phyloP scores from a whole-genome alignment of 2,797 vertebrate species.

The Pseudomugil gertrudae region DNA sequence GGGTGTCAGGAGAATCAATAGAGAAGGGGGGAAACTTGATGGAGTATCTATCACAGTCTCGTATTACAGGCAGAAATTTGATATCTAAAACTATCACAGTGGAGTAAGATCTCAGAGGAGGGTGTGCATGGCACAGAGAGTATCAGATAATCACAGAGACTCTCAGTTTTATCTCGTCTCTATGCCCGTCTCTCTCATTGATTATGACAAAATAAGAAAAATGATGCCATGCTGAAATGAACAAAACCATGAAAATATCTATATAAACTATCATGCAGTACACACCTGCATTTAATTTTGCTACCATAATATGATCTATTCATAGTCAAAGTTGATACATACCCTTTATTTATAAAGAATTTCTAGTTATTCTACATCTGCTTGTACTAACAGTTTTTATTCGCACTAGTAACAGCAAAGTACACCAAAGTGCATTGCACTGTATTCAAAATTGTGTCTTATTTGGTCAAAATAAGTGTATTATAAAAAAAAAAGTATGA shows the following conservation, averaged over 20 bases:
- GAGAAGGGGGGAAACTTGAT: slow-evolving; percentile 38
- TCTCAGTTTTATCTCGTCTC: slow-evolving; percentile 17
- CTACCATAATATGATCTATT: neutral
- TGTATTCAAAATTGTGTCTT: no score
- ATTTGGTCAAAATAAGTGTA: neutral
- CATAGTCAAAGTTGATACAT: neutral
- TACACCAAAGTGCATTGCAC: neutral
- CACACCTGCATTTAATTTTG: neutral
- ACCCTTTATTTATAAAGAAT: neutral
- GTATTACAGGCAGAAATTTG: slow-evolving; percentile 54
- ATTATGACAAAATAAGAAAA: slow-evolving; percentile 3
- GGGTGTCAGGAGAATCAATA: slow-evolving; percentile 58
- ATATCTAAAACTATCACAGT: slow-evolving; percentile 37
- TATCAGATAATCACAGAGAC: slow-evolving; percentile 33
- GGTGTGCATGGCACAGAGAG: slow-evolving; percentile 1
- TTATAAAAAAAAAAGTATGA: neutral
- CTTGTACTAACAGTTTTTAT: neutral
- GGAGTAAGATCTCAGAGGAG: slow-evolving; percentile 20
- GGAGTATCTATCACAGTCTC: slow-evolving; percentile 36
- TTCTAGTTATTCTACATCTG: neutral
- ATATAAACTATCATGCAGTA: neutral
- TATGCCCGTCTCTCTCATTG: neutral
- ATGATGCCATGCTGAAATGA: neutral
- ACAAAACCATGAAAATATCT: neutral
- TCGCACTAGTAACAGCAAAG: neutral